These are phyloP conservation scores for Ammodytes dubius DNA, from an alignment of 2,113 vertebrate species.

Conservation along the genomic window DNA sequence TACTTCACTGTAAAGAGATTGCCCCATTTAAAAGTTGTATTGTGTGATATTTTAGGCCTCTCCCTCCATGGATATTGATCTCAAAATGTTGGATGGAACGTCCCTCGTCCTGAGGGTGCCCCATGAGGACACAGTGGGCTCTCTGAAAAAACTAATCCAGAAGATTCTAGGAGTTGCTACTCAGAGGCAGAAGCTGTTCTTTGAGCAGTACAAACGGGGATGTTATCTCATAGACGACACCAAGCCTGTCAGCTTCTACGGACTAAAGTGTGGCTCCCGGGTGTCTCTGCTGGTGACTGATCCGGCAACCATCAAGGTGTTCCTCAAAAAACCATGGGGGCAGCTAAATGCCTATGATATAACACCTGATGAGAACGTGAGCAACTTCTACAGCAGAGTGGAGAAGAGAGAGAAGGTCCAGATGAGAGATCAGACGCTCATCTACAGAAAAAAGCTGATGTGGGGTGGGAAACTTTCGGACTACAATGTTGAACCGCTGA, in stretches of 20 bases:
- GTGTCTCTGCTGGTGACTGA: conserved; percentile 71
- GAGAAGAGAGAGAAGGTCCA: conserved; percentile 40
- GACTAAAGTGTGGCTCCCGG: conserved; percentile 51
- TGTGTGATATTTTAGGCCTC: not conserved
- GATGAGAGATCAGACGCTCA: conserved; percentile 74
- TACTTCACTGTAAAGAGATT: not conserved
- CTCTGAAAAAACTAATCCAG: conserved; percentile 52
- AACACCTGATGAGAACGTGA: conserved; percentile 51
- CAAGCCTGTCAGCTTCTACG: conserved; percentile 30
- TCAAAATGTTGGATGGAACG: conserved; percentile 37
- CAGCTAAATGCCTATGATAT: conserved; percentile 56
- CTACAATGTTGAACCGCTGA: conserved; percentile 55
- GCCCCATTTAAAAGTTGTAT: not conserved
- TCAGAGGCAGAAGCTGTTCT: conserved; percentile 47
- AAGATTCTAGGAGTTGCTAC: fast-evolving
- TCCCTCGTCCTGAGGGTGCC: conserved; percentile 59
- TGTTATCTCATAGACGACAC: conserved; percentile 48
- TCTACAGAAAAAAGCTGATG: conserved; percentile 61
- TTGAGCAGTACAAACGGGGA: conserved; percentile 63
- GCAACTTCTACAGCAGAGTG: conserved; percentile 61
- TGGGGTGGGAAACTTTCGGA: conserved; percentile 45
- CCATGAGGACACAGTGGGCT: conserved; percentile 61
- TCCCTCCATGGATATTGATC: conserved; percentile 56
- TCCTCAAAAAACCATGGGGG: conserved; percentile 73
- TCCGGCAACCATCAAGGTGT: conserved; percentile 66